A percentile compares a stretch with the other conserved stretches of the same genome.
These are phyloP conservation scores for Pedetes capensis DNA, from an alignment of 2,113 vertebrate species.

Conservation along the genomic window DNA sequence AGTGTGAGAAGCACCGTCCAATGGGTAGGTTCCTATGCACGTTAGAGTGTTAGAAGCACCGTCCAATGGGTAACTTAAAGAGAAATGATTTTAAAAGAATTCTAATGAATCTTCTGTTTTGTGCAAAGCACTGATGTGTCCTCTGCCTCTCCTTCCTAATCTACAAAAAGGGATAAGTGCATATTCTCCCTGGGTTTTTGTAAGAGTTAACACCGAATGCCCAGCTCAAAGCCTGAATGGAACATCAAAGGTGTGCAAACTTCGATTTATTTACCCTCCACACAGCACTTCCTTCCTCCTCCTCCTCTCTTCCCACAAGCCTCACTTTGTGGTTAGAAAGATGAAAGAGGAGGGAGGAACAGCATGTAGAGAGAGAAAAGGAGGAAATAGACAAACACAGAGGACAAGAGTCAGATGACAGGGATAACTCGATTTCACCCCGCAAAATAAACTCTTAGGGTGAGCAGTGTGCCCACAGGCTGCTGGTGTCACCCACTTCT, in stretches of 20 bases:
- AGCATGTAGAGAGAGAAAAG: neutral
- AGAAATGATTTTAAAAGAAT: neutral
- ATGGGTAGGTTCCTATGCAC: too few species aligned
- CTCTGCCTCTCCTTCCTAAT: neutral
- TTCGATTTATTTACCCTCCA: neutral
- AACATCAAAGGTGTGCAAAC: neutral
- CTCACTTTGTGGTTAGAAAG: neutral
- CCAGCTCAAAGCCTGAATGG: neutral
- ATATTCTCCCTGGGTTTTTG: neutral
- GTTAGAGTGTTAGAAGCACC: too few species aligned
- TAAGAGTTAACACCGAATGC: neutral
- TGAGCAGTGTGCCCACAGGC: accelerated
- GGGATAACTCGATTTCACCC: too few species aligned
- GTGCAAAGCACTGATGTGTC: neutral
- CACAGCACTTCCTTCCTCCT: neutral
- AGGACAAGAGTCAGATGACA: neutral
- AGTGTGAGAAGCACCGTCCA: neutral
- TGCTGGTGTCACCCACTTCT: neutral
- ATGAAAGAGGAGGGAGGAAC: neutral
- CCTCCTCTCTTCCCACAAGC: neutral
- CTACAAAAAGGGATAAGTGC: neutral
- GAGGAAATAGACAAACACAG: neutral
- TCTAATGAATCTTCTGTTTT: neutral
- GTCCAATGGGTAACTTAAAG: neutral
- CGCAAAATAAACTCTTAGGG: neutral